Base-by-base conservation (phyloP, 2,888 invertebrate genomes). In the Gisinianus flammeolus region DNA sequence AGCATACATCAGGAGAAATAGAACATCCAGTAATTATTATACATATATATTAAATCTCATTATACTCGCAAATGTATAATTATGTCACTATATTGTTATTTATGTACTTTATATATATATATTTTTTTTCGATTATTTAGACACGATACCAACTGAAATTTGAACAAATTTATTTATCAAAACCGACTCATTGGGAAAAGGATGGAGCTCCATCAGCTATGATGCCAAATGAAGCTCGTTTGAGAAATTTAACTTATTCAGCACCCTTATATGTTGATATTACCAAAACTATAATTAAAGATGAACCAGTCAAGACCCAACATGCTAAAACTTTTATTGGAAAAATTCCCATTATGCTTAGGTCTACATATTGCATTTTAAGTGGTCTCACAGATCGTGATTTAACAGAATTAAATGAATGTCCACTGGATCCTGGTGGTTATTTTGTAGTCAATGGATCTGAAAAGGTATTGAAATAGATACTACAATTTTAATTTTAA, bases 111-210 rank as follows among this genome's bases (percentile, higher is more conserved):
- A 31, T 67, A 22, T 64, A 28, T 31, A 30, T 64, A 58, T 8
- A 8, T 77, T 62, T n/a, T 24, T 24, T 19, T 67, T 56, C 62
- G 64, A n/a, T 22, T 64, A 31, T 77, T 67, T 70, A 92, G 89
- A 94, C 97, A 0, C 91, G 94, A 80, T 98, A 97, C 88, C 88
- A 95, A 56, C 87, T 99, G 8, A 99, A 98, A 88, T 99, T 99
- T 88, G 98, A 98, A 87, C 98, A 99, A 89, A 98, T 99, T 88
- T 99, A 99, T 87, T 88, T 99, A 67, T 98, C 98, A 0, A 99
- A 99, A 88, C 99, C 99, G 1, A 99, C 98, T 8, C 99, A 99
- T 90, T 99, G 99, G 99, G 99, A 99, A 88, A 99, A 99, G 88
- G 99, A 99, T 90, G 99, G 99, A 86, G 96, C 98, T 0, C 98